Conservation (phyloP, 2,113 vertebrate genomes). For the Lampris incognitus region DNA sequence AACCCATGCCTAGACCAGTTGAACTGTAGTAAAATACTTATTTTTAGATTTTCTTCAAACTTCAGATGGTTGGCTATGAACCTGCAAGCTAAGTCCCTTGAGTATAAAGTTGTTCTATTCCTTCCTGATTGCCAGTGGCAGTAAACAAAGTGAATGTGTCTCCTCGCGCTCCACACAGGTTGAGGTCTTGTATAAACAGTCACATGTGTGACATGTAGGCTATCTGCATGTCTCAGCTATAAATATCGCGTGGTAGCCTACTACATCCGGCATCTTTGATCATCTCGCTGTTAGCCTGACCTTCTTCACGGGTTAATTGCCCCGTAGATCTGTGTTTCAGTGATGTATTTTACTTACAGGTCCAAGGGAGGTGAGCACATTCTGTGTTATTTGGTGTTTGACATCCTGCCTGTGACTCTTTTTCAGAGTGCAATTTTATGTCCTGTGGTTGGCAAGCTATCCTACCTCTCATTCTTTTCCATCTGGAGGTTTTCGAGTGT, state of each 20-base stretch:
- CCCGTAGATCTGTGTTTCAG: neutral
- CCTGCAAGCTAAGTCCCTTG: constrained; percentile 30
- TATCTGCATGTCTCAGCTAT: neutral
- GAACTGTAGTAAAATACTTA: constrained; percentile 66
- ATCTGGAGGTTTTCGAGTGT: too few species aligned
- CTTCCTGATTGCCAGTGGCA: neutral
- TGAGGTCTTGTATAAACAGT: neutral
- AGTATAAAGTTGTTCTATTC: constrained; percentile 48
- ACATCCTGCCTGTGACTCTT: neutral
- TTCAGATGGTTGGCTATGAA: constrained; percentile 54
- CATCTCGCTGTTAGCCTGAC: neutral
- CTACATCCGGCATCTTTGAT: neutral
- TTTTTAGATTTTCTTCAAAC: constrained; percentile 69
- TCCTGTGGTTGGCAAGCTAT: neutral
- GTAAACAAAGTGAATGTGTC: neutral
- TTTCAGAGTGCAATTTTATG: neutral
- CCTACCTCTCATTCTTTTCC: neutral
- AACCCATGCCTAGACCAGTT: constrained; percentile 60
- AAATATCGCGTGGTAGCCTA: neutral
- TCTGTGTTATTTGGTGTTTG: neutral
- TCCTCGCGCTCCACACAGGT: neutral
- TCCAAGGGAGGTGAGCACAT: neutral
- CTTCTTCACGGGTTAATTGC: neutral
- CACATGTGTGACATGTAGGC: neutral
- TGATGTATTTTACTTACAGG: neutral